Evolutionary conservation across 2,797 vertebrate genomes (phyloP).

Genomic region (Gallinago nigripennis): DNA sequence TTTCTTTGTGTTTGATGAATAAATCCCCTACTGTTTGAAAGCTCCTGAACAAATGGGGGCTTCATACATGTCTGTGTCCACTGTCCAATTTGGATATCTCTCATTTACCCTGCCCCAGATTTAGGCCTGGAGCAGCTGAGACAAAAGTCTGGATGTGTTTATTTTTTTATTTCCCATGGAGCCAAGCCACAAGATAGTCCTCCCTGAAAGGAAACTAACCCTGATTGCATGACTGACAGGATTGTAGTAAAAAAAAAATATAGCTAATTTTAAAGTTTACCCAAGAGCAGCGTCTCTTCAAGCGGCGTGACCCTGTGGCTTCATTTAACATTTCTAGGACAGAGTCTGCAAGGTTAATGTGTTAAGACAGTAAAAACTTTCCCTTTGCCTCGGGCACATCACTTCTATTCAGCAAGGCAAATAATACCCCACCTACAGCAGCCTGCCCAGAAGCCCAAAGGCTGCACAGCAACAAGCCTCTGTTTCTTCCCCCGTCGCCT

Average conservation of each 20-base stretch:
- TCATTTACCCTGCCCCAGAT: background rate
- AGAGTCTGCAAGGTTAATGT: conserved; percentile 47
- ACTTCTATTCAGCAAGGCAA: conserved; percentile 65
- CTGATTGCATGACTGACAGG: background rate
- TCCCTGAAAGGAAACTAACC: background rate
- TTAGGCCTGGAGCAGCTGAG: background rate
- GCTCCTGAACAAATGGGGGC: background rate
- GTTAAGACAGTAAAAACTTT: conserved; percentile 60
- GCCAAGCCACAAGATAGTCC: fast-evolving
- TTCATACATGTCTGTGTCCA: background rate
- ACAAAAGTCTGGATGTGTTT: conserved; percentile 24
- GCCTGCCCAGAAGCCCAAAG: conserved; percentile 59
- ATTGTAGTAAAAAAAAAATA: background rate
- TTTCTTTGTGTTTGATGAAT: background rate
- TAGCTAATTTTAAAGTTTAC: conserved; percentile 5
- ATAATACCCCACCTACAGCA: conserved; percentile 57
- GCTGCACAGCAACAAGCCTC: conserved; percentile 70
- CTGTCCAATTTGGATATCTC: conserved; percentile 6
- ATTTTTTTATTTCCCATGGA: conserved; percentile 25
- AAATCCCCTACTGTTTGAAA: conserved; percentile 2
- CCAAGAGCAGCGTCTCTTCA: background rate
- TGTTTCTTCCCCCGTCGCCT: conserved; percentile 39
- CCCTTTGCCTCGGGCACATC: conserved; percentile 57
- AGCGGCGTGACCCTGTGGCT: background rate
- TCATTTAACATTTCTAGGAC: conserved; percentile 50